These are phyloP conservation scores for Melanotaenia parkinsoni DNA, from an alignment of 2,797 vertebrate species.

Conservation along the genomic window DNA sequence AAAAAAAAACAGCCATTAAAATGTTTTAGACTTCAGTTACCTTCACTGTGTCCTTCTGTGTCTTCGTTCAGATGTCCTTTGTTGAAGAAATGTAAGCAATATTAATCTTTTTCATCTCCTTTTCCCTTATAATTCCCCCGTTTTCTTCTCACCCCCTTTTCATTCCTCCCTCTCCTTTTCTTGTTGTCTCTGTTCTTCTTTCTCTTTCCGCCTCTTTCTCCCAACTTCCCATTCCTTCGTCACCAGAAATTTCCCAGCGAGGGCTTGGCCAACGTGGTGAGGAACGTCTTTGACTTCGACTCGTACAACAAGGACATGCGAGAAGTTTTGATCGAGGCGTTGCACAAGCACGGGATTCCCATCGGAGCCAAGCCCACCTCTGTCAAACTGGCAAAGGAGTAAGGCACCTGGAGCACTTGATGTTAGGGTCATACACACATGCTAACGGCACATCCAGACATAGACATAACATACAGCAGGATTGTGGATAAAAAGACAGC, in stretches of 20 bases:
- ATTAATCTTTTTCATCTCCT: constrained; percentile 9
- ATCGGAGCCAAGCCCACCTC: constrained; percentile 93
- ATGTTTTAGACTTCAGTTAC: constrained; percentile 11
- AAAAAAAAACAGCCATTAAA: neutral
- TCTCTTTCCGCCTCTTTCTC: neutral
- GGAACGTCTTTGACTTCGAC: constrained; percentile 98
- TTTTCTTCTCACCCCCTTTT: too few relatives aligned
- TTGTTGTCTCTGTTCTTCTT: neutral
- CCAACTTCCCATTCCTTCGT: constrained; percentile 1
- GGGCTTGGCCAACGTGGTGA: constrained; percentile 93
- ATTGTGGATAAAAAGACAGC: too few relatives aligned
- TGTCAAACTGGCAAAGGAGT: constrained; percentile 96
- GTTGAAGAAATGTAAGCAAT: constrained; percentile 11
- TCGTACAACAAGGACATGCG: constrained; percentile 94
- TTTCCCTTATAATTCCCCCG: neutral
- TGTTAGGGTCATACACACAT: constrained; percentile 25
- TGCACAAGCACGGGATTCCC: constrained; percentile 97
- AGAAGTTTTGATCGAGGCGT: constrained; percentile 89
- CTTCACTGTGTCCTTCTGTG: neutral
- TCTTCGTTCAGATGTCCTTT: constrained; percentile 2
- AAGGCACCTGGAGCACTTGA: constrained; percentile 77
- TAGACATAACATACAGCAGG: neutral
- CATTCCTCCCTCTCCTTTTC: neutral
- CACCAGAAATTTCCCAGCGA: constrained; percentile 93
- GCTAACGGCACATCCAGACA: constrained; percentile 18